Evolutionary conservation across 2,113 vertebrate species (phyloP), one percentile per base, ranked within the genome.

Genomic region (Callithrix jacchus): DNA sequence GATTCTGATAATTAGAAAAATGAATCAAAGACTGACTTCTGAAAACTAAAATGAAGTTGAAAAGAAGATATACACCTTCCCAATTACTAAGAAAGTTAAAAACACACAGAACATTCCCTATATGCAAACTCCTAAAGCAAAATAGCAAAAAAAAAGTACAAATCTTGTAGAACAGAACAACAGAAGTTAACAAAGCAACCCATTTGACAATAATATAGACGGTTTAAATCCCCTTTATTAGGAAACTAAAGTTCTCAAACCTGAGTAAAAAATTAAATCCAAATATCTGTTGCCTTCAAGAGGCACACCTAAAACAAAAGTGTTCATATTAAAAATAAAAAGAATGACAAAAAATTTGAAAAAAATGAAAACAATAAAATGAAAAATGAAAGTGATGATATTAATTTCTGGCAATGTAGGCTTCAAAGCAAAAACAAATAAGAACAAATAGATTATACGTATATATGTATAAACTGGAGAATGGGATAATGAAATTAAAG

Each of bases 321-420:
- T 66, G 30, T 74, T 58, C 11, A 66, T 10, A n/a, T 82, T 73
- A 91, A 91, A 96, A 88, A 84, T 45, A 37, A 81, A 93, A 79
- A 27, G 18, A 92, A 77, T 8, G 25, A 10, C 35, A 87, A 88
- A 49, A 6, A 40, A n/a, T n/a, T n/a, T n/a, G n/a, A n/a, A n/a
- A n/a, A n/a, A n/a, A n/a, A n/a, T n/a, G 83, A 95, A 70, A 23
- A 87, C 27, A 95, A 92, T 23, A 4, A 96, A 96, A 83, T 91
- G 32, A 64, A 81, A 94, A 93, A 47, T 21, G 73, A 20, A n/a
- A 86, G 35, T 89, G 42, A 79, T 23, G 81, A 89, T 77, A 92
- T 77, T 68, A 81, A 93, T 81, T 93, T 84, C 76, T 93, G 54
- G 6, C 21, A 95, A 94, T n/a, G 56, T 30, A 68, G 47, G 45